A percentile compares a stretch with the other conserved stretches of the same genome.
phyloP scores from a whole-genome alignment of 2,113 vertebrate species.

The Scalopus aquaticus region DNA sequence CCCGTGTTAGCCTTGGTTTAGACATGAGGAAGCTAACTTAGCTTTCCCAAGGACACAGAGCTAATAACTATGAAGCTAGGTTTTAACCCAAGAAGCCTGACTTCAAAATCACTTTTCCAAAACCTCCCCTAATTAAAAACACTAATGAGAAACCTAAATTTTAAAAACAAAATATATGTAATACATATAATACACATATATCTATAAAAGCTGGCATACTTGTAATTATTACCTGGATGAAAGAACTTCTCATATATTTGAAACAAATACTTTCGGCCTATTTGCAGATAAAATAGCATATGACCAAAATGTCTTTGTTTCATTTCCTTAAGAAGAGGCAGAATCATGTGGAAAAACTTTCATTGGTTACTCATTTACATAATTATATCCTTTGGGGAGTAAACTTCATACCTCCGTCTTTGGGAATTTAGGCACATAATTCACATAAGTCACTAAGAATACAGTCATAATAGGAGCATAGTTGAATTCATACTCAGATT shows the following conservation, averaged over 20 bases:
- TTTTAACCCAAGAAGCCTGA: conserved; percentile 22
- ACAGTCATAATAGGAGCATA: not conserved
- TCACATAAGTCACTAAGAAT: conserved; percentile 48
- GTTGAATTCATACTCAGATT: conserved; percentile 63
- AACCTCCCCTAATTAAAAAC: conserved; percentile 38
- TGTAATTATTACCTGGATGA: not conserved
- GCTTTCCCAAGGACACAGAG: conserved; percentile 20
- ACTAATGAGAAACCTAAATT: not conserved
- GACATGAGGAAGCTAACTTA: not conserved
- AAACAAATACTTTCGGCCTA: conserved; percentile 28
- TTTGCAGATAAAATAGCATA: conserved; percentile 31
- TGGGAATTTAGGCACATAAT: conserved; percentile 32
- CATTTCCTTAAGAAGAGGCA: conserved; percentile 52
- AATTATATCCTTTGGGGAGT: too few species aligned
- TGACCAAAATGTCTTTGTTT: conserved; percentile 44
- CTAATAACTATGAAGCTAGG: conserved; percentile 1
- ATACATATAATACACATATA: not conserved
- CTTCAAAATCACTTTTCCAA: conserved; percentile 14
- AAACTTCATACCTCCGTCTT: too few species aligned
- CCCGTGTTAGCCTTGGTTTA: not conserved
- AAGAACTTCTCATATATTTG: not conserved
- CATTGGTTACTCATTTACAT: too few species aligned
- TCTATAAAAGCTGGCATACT: not conserved
- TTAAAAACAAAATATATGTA: not conserved
- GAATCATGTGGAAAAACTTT: not conserved